phyloP scores from a whole-genome alignment of 2,888 invertebrate genomes.

The Lomographa bimaculata region DNA sequence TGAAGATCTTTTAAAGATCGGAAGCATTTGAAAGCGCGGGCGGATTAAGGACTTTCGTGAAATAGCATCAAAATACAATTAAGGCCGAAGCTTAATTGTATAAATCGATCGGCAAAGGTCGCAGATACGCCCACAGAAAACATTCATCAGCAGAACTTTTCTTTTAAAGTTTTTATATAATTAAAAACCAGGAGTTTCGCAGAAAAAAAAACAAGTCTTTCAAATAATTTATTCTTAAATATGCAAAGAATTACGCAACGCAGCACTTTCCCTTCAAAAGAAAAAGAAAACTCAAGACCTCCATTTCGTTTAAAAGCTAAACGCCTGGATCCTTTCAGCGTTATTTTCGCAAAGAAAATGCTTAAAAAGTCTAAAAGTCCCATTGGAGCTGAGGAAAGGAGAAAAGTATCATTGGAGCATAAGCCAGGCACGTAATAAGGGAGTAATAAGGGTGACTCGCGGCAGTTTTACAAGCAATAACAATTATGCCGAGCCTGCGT shows the following conservation, averaged over 20 bases:
- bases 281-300: conserved; percentile 4
- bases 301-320: conserved; percentile 16
- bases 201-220: background rate
- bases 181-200: no score
- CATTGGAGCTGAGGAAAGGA: conserved; percentile 6
- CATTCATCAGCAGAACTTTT: background rate
- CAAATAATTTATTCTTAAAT: no score
- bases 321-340: conserved; percentile 12
- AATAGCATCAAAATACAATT: no score
- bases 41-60: no score
- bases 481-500: conserved; percentile 44
- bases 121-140: no score
- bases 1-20: no score
- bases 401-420: conserved; percentile 8
- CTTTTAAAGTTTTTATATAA: no score
- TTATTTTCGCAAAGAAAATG: conserved; percentile 12
- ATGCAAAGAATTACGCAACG: conserved; percentile 5
- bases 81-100: no score
- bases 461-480: conserved; percentile 46
- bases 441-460: conserved; percentile 34
- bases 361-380: conserved; percentile 11
- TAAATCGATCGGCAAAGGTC: no score
- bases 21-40: no score
- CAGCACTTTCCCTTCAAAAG: background rate
- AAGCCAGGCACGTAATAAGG: conserved; percentile 38